Evolutionary conservation across 37 sponge, comb jelly and placozoan species (phyloP), one percentile per base, ranked within the genome.

Genomic region (Oopsacas minuta): DNA sequence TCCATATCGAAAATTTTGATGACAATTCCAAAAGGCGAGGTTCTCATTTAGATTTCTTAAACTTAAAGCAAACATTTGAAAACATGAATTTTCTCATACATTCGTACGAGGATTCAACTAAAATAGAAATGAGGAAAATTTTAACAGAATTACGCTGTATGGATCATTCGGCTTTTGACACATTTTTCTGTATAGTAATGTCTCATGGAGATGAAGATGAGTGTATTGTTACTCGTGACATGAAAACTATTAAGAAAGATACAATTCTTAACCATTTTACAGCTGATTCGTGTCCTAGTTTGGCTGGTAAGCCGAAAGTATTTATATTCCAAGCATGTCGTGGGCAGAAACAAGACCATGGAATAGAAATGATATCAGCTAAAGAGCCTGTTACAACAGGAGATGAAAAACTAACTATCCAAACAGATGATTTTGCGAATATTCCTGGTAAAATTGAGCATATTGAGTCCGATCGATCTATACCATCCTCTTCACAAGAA

Each of bases 101-200:
- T n/a, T 10, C 75, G 5, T 61, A 61, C 22, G 75, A 61, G 28
- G 75, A 61, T n/a, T 61, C 28, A n/a, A 20, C 75, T 61, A 61
- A 61, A 12, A 5, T 61, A 32, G 75, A 61, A 61, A 61, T 61
- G 1, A 25, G 75, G 20, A 61, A 61, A 61, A 32, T 20, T 25
- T 20, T 61, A 3, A 61, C 20, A 25, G 30, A 61, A 25, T 32
- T 61, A 32, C 75, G 75, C 30, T 20, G 28, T 61, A 61, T 61
- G 75, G 75, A 61, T 34, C 75, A 61, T n/a, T 61, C 75, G 22
- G 75, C 75, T 61, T 61, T 61, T 12, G 75, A 61, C 75, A 61
- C 75, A 61, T 61, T 61, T 12, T 61, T 61, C 75, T 61, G 75
- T 34, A 61, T 61, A 3, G 30, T 61, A 61, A 61, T 61, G 75